Percentiles rank a stretch among this genome's conserved stretches.
These are phyloP conservation scores for Hoplodrina ambigua DNA, from an alignment of 2,888 invertebrate species.

Conservation along the genomic window DNA sequence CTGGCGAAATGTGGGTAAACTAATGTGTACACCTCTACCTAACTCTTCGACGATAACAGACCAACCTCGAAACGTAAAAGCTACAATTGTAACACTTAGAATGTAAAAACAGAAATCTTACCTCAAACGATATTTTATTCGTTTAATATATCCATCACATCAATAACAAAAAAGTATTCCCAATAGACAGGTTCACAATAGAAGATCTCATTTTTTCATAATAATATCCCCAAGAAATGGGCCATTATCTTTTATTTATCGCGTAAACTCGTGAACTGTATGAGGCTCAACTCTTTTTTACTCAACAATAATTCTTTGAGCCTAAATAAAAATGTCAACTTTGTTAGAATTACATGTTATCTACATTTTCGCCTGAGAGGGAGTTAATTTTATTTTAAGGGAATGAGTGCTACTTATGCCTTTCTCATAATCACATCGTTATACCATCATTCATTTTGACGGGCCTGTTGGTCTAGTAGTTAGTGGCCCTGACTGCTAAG, in stretches of 20 bases:
- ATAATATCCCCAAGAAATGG: conserved; percentile 81
- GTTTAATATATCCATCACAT: conserved; percentile 56
- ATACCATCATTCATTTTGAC: too few relatives aligned
- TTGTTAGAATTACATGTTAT: conserved; percentile 56
- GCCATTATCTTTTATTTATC: conserved; percentile 83
- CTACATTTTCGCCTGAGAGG: conserved; percentile 36
- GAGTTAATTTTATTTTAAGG: conserved; percentile 12
- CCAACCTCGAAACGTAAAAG: too few relatives aligned
- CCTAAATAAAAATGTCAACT: conserved; percentile 70
- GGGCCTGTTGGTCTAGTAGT: too few relatives aligned
- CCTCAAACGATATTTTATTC: conserved; percentile 23
- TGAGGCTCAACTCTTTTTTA: conserved; percentile 77
- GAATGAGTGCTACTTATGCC: neutral
- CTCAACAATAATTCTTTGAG: conserved; percentile 69
- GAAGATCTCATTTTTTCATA: conserved; percentile 76
- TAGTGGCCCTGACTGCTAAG: too few relatives aligned
- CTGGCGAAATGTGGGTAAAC: too few relatives aligned
- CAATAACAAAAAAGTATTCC: conserved; percentile 62
- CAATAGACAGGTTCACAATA: conserved; percentile 70
- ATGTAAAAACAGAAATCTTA: conserved; percentile 24
- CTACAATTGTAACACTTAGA: conserved; percentile 9
- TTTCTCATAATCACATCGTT: neutral
- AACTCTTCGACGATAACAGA: too few relatives aligned
- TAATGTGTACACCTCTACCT: too few relatives aligned
- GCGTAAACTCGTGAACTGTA: conserved; percentile 74